These are phyloP conservation scores for Tenthredo scrophulariae DNA, from an alignment of 2,888 invertebrate genomes.

Conservation along the genomic window DNA sequence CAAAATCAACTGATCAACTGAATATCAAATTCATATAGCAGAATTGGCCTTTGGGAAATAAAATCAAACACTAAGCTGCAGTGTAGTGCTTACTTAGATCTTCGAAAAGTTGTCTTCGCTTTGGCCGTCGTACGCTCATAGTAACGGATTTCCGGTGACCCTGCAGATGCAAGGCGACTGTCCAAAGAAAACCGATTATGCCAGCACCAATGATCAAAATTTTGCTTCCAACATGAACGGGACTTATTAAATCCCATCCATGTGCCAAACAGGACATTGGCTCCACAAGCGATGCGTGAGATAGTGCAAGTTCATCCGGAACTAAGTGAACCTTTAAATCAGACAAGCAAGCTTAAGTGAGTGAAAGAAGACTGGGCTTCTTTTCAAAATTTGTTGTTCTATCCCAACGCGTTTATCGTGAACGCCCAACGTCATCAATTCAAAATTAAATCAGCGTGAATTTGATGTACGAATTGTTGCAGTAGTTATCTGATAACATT, in stretches of 20 bases:
- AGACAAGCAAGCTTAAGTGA: not conserved
- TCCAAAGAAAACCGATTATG: slow-evolving; percentile 86
- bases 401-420: not conserved
- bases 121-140: slow-evolving; percentile 80
- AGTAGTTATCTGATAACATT: not conserved
- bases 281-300: slow-evolving; percentile 82
- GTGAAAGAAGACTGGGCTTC: not conserved
- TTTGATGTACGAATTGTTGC: not conserved
- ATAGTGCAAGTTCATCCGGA: slow-evolving; percentile 9
- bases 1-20: not conserved
- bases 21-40: not conserved
- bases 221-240: slow-evolving; percentile 80
- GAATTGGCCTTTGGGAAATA: not conserved
- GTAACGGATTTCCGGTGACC: slow-evolving; percentile 83
- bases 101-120: slow-evolving; percentile 64
- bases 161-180: slow-evolving; percentile 82
- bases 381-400: not conserved
- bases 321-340: slow-evolving; percentile 18
- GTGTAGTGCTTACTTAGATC: slow-evolving; percentile 66
- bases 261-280: slow-evolving; percentile 84
- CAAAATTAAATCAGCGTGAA: not conserved
- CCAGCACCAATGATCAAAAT: slow-evolving; percentile 85
- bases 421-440: not conserved
- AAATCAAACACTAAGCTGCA: not conserved
- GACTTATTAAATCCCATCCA: slow-evolving; percentile 82